These are phyloP conservation scores for Protodeltote pygarga DNA, from an alignment of 2,888 invertebrate genomes.

Conservation along the genomic window DNA sequence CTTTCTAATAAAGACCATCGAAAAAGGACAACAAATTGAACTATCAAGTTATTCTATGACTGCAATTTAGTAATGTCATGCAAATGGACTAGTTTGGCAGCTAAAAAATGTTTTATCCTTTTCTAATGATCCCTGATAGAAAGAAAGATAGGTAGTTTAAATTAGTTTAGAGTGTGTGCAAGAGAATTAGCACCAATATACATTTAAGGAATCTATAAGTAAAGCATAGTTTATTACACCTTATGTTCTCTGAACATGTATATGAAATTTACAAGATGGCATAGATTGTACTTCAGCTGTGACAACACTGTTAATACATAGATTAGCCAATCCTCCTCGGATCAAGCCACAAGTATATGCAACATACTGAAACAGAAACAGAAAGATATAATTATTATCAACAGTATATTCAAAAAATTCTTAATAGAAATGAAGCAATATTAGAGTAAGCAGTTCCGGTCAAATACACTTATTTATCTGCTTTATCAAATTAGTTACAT, in stretches of 20 bases:
- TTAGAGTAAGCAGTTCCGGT: background rate
- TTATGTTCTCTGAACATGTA: slow-evolving; percentile 91
- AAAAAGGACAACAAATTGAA: too few species aligned
- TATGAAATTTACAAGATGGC: slow-evolving; percentile 97
- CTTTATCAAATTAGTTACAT: too few species aligned
- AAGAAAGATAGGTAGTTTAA: too few species aligned
- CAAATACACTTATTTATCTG: too few species aligned
- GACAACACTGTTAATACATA: slow-evolving; percentile 97
- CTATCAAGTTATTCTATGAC: too few species aligned
- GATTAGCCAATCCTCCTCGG: slow-evolving; percentile 97
- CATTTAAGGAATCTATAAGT: background rate
- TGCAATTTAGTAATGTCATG: too few species aligned
- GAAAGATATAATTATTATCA: background rate
- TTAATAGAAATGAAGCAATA: background rate
- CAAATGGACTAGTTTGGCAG: too few species aligned
- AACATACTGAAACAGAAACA: slow-evolving; percentile 89
- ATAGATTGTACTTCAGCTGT: slow-evolving; percentile 97
- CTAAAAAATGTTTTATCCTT: background rate
- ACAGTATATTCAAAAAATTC: background rate
- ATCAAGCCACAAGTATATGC: slow-evolving; percentile 98
- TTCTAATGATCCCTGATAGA: too few species aligned
- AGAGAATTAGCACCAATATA: too few species aligned
- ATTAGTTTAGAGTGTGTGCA: too few species aligned
- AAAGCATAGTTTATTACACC: background rate
- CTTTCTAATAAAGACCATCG: too few species aligned